Conservation (phyloP, 2,888 invertebrate species). For the Xylota sylvarum region DNA sequence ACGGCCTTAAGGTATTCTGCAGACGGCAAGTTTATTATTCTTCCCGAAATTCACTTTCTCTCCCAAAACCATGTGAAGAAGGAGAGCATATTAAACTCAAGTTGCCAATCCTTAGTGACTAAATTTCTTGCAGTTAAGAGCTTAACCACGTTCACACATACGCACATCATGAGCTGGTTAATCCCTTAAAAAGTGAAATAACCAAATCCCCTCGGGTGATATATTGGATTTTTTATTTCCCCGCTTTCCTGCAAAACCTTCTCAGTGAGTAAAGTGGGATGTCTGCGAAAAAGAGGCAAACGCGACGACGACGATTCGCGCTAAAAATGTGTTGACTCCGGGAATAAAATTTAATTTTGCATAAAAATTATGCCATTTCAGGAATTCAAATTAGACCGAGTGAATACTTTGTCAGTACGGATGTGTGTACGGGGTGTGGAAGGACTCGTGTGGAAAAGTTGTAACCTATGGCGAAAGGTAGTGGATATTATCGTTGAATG, state of each 20-base stretch:
- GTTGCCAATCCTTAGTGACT: slow-evolving; percentile 41
- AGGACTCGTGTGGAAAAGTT: slow-evolving; percentile 19
- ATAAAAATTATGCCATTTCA: slow-evolving; percentile 71
- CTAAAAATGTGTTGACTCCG: slow-evolving; percentile 63
- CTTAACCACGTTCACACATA: slow-evolving; percentile 36
- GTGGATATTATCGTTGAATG: slow-evolving; percentile 4
- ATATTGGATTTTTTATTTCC: slow-evolving; percentile 61
- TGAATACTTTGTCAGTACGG: slow-evolving; percentile 12
- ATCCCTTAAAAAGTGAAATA: slow-evolving; percentile 73
- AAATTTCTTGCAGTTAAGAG: slow-evolving; percentile 30
- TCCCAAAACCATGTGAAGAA: neutral
- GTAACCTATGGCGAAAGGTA: slow-evolving; percentile 35
- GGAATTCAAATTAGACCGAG: slow-evolving; percentile 71
- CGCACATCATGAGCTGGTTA: slow-evolving; percentile 71
- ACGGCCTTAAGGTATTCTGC: slow-evolving; percentile 20
- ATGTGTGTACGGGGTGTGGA: neutral
- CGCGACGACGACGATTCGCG: slow-evolving; percentile 51
- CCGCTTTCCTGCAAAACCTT: neutral
- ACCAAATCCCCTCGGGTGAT: slow-evolving; percentile 67
- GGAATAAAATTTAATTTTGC: slow-evolving; percentile 74
- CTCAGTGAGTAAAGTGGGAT: slow-evolving; percentile 7
- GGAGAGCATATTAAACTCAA: slow-evolving; percentile 46
- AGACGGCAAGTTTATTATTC: slow-evolving; percentile 42
- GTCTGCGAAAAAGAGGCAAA: slow-evolving; percentile 31
- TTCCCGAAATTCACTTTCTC: neutral